A percentile compares a stretch with the other conserved stretches of the same genome.
These are phyloP conservation scores for Zaprionus taronus DNA, from an alignment of 1,140 invertebrate species.

Conservation along the genomic window DNA sequence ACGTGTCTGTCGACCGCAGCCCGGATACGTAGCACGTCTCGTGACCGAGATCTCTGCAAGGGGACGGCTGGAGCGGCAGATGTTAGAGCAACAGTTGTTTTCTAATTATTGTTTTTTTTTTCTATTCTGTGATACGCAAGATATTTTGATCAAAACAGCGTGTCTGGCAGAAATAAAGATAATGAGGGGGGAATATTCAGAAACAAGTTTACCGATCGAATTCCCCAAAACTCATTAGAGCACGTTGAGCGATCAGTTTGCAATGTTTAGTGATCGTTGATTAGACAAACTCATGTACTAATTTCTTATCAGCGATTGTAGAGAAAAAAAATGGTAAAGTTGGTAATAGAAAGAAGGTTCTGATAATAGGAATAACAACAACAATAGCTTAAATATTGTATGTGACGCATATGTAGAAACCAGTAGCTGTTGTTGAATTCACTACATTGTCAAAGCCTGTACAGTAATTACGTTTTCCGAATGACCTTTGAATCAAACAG, in stretches of 20 bases:
- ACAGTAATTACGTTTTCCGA: conserved; percentile 1
- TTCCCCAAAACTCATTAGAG: conserved; percentile 10
- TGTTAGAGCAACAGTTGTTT: neutral
- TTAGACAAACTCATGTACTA: conserved; percentile 17
- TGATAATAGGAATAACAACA: neutral
- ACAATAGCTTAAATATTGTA: neutral
- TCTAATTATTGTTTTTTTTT: neutral
- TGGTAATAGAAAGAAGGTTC: neutral
- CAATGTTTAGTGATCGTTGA: conserved; percentile 27
- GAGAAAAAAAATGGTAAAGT: conserved; percentile 1
- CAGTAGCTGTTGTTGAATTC: neutral
- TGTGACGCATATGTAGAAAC: neutral
- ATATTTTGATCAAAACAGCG: neutral
- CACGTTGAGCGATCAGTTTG: conserved; percentile 7
- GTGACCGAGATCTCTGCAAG: conserved; percentile 6
- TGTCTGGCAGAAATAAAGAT: neutral
- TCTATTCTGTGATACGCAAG: neutral
- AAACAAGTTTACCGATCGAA: neutral
- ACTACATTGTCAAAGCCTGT: neutral
- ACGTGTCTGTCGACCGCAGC: conserved; percentile 10
- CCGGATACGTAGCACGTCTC: conserved; percentile 9
- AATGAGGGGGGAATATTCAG: neutral
- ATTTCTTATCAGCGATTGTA: conserved; percentile 24
- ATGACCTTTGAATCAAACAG: conserved; percentile 6
- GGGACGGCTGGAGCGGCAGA: neutral